phyloP scores from a whole-genome alignment of 2,797 vertebrate genomes.

The Acridotheres tristis region DNA sequence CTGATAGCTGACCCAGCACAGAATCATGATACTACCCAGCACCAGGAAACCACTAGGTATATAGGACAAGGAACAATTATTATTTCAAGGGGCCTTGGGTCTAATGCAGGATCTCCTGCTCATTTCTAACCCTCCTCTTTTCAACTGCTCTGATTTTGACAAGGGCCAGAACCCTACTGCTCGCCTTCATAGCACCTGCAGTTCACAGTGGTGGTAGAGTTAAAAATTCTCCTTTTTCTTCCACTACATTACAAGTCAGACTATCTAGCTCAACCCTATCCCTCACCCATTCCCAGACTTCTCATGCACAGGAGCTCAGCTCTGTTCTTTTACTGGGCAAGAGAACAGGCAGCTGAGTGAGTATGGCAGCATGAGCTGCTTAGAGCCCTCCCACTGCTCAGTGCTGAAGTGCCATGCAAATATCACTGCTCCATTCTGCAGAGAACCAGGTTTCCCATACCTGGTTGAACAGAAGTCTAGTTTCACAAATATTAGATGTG shows the following conservation, averaged over 20 bases:
- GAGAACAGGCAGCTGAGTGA: neutral
- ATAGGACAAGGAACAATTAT: neutral
- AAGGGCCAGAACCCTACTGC: neutral
- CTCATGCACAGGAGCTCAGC: neutral
- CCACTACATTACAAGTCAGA: neutral
- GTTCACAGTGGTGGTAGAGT: neutral
- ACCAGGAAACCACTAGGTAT: neutral
- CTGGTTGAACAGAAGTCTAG: neutral
- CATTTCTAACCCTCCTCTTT: neutral
- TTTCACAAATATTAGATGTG: neutral
- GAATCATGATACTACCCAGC: neutral
- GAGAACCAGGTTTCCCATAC: neutral
- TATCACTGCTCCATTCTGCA: neutral
- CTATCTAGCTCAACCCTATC: neutral
- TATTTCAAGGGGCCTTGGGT: neutral
- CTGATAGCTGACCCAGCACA: neutral
- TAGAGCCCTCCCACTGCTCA: neutral
- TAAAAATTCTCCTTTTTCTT: neutral
- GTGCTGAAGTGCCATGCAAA: neutral
- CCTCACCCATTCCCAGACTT: neutral
- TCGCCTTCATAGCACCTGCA: neutral
- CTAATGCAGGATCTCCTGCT: neutral
- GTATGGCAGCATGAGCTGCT: neutral
- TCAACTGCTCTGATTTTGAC: neutral
- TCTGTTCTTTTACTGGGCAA: neutral